Base-by-base conservation (phyloP, 2,888 invertebrate genomes). In the Apodemia duryi region DNA sequence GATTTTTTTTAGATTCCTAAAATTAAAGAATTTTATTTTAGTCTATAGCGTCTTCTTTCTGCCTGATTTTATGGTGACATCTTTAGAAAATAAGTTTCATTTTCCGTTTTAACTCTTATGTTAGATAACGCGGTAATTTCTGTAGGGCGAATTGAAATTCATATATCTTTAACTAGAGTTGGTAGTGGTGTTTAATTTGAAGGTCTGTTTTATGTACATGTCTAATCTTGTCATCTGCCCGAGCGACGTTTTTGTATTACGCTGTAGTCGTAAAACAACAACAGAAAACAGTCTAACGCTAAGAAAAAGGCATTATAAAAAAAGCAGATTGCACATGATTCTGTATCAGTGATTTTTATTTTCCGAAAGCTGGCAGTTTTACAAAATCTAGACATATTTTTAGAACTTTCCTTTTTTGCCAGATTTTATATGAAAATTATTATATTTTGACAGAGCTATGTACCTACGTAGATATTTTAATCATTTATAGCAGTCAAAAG, bases 161-260 rank as follows among this genome's bases (percentile, higher is more conserved):
- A 10, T 54, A 54, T 54, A 54, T 54, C 52, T 54, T 81, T 11
- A 54, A 54, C 52, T 10, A 21, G 52, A 54, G 28, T 29, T 11
- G 82, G 28, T 29, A 29, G 82, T 70, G 75, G 75, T 83, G 85
- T 85, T 80, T 83, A 84, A 84, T 84, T 85, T 83, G 78, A 84
- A 67, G 67, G 61, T 67, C 66, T 65, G 69, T 68, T 70, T 68
- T 60, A 66, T 68, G 61, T 65, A 70, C 65, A 67, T 61, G 66
- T 61, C 67, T 49, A 61, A 62, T 60, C 68, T 69, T 70, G 71
- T 75, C 72, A 72, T 54, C 64, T 70, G 71, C 72, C 72, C 71
- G 70, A 71, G 62, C 32, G 29, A 43, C 41, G 46, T 43, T 29
- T 43, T 46, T 62, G 43, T 29, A n/a, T 21, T 49, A 29, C 29